Evolutionary conservation across 2,888 invertebrate genomes (phyloP), one percentile per base, ranked within the genome.

Genomic region (Drosophila formosana): DNA sequence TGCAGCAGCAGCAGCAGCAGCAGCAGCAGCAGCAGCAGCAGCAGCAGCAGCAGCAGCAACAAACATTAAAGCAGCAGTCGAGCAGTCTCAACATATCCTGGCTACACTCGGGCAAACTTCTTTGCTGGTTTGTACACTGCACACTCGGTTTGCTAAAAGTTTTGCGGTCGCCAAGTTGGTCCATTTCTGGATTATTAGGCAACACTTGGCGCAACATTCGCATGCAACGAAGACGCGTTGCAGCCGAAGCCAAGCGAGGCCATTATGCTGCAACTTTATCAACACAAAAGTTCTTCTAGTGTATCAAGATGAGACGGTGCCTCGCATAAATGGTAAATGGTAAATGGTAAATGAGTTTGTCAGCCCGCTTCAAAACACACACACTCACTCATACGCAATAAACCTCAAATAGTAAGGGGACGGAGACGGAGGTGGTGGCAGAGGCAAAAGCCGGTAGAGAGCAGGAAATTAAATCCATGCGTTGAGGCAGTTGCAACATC

Each of bases 381-480:
- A 43, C 9, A 41, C 18, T 1, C 18, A 18, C 26, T 4, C 7
- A 46, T 34, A 46, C 72, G 43, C 71, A 72, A 80, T 74, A 72
- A 46, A 37, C 34, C 82, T 55, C 68, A 77, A 88, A 74, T 75
- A 75, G 72, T 73, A 78, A 65, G 66, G 53, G 64, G 66, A 23
- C 13, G 11, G 41, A 9, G 4, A 8, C 25, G n/a, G 25, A 5
- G 18, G 32, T 5, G n/a, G 13, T 30, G 39, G 8, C 13, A 11
- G 1, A 6, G 26, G 3, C 3, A 3, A 45, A 3, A 18, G n/a
- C 6, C 30, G 3, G 39, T 18, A 45, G 37, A 56, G 32, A 50
- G 69, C 85, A 88, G 89, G 86, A 86, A 89, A 86, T 89, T 88
- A 86, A 85, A 85, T 72, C 67, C 89, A 88, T 88, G 72, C 71